Base-by-base conservation (phyloP, 2,113 vertebrate genomes). In the Anas platyrhynchos region DNA sequence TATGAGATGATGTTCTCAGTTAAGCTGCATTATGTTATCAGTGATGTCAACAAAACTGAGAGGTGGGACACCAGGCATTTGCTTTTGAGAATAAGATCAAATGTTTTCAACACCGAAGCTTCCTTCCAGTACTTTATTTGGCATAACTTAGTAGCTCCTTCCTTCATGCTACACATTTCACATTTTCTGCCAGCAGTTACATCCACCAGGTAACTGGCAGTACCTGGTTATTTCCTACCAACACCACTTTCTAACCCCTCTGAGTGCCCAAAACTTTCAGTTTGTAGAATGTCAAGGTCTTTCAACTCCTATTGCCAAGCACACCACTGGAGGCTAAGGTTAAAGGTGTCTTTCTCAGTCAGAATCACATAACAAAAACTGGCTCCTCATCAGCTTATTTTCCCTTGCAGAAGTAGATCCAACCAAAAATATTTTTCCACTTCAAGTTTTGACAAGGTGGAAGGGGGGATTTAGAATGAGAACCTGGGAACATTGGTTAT, bases 231-330 rank as follows among this genome's bases (percentile, higher is more conserved):
- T 83, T 83, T 75, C 72, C 32, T 66, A 83, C 3, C 11, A 52
- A 16, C 58, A 83, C 83, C 80, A 34, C 16, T 31, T 66, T 46
- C 59, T 5, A 88, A 50, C 5, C 17, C 36, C 66, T 91, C 31
- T 3, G 16, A 86, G 36, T 5, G 13, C 65, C 63, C 32, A 86
- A 59, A 32, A 80, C 18, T 67, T 7, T 11, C 46, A 23, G 23
- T n/a, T 50, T 5, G 1, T 41, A 80, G 55, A 17, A 66, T 0
- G 0, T 3, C 15, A 26, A 83, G 31, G 22, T 77, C 21, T 56
- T 76, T 74, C 43, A 88, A 5, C 21, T 75, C 56, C 31, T 77
- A 18, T 11, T 61, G 25, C 41, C n/a, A 43, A 71, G 41, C 26
- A 54, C 21, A 87, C 6, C 1, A 14, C 48, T 32, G 27, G n/a